Evolutionary conservation across 2,888 invertebrate genomes (phyloP).

Genomic region (Acanthosepion pharaonis): DNA sequence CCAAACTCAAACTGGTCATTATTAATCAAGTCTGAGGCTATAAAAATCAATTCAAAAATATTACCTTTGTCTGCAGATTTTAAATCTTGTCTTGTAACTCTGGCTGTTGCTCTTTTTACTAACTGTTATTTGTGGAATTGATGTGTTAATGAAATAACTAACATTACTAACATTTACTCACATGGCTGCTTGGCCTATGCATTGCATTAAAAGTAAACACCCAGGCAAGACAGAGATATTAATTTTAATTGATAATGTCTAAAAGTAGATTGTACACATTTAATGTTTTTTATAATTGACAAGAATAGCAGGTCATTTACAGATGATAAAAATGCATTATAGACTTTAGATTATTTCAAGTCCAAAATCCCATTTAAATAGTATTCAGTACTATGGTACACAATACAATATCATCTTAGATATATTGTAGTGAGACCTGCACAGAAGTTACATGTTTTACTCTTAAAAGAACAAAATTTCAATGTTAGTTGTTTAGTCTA

Average conservation of each 20-base stretch:
- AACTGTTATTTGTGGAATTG: background rate
- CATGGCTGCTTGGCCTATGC: background rate
- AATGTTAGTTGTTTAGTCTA: no score
- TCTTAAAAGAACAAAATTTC: no score
- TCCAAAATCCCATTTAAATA: no score
- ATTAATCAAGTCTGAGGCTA: background rate
- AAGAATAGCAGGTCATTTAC: background rate
- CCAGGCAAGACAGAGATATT: no score
- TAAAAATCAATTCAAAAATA: background rate
- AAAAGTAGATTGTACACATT: background rate
- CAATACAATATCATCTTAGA: no score
- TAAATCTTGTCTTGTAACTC: background rate
- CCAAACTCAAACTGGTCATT: background rate
- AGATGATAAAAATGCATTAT: no score
- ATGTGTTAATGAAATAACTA: background rate
- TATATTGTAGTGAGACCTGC: no score
- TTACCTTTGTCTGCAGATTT: background rate
- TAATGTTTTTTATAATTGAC: background rate
- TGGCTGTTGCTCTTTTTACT: background rate
- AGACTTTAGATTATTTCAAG: no score
- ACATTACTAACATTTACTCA: background rate
- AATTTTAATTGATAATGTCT: background rate
- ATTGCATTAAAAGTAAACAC: no score
- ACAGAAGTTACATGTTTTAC: no score
- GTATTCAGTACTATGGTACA: no score